A percentile compares a stretch with the other conserved stretches of the same genome.
These are phyloP conservation scores for Acrobasis suavella DNA, from an alignment of 2,888 invertebrate genomes.

Conservation along the genomic window DNA sequence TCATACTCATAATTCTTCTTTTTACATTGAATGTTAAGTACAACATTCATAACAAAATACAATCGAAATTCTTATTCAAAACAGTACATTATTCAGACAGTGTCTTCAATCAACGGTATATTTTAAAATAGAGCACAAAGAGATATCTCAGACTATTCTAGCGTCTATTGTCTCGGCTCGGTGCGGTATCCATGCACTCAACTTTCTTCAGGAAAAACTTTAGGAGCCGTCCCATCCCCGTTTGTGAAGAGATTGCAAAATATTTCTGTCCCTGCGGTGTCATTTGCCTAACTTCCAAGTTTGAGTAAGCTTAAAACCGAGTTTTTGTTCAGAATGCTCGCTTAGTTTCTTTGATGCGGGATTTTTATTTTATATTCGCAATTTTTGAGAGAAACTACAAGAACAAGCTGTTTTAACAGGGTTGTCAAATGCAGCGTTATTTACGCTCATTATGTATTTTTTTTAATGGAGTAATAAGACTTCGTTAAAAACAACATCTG, in stretches of 20 bases:
- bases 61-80: background rate
- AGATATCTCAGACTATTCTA: constrained; percentile 57
- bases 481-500: no score
- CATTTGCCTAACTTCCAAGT: constrained; percentile 75
- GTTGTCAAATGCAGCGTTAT: background rate
- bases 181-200: constrained; percentile 29
- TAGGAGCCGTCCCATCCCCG: constrained; percentile 58
- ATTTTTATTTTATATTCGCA: constrained; percentile 53
- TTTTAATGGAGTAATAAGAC: no score
- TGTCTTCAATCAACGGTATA: constrained; percentile 22
- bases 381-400: constrained; percentile 41
- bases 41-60: background rate
- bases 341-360: constrained; percentile 48
- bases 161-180: constrained; percentile 53
- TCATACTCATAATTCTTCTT: no score
- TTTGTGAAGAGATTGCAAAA: constrained; percentile 69
- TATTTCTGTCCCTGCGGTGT: constrained; percentile 72
- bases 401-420: constrained; percentile 25
- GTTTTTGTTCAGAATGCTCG: constrained; percentile 56
- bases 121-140: constrained; percentile 42
- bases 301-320: constrained; percentile 73
- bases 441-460: no score
- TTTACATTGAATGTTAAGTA: background rate
- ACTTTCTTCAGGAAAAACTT: constrained; percentile 64
- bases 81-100: constrained; percentile 25